These are phyloP conservation scores for Campylomormyrus numenius DNA, from an alignment of 2,113 vertebrate species.

Conservation along the genomic window DNA sequence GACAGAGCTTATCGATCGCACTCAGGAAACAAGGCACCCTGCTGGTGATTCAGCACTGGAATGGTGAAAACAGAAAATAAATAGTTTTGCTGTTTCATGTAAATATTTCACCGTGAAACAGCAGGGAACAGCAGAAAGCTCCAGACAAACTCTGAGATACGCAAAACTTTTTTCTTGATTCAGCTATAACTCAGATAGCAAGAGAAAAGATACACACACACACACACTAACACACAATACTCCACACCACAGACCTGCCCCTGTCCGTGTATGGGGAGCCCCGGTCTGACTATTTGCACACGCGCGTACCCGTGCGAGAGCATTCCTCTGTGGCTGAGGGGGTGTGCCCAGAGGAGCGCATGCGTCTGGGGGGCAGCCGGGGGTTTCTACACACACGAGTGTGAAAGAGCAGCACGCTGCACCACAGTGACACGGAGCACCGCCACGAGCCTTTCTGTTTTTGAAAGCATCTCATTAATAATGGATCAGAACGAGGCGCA, in stretches of 20 bases:
- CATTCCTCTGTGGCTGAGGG: neutral
- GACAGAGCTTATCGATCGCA: neutral
- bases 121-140: neutral
- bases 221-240: neutral
- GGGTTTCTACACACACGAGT: neutral
- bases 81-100: neutral
- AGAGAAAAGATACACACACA: neutral
- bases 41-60: neutral
- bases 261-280: neutral
- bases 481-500: neutral
- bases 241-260: neutral
- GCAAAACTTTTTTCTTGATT: neutral
- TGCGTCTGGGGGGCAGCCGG: neutral
- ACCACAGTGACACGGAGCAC: neutral
- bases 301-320: neutral
- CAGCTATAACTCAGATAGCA: neutral
- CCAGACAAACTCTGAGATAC: neutral
- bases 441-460: neutral
- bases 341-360: neutral
- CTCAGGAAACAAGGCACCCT: neutral
- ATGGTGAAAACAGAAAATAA: neutral
- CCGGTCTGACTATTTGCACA: neutral
- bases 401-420: neutral
- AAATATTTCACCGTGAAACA: constrained; percentile 1
- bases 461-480: neutral